Percentiles rank a stretch among this genome's conserved stretches.
phyloP scores from a whole-genome alignment of 37 sponge, comb jelly and placozoan genomes.

The Chondrilla cf. caribensis region DNA sequence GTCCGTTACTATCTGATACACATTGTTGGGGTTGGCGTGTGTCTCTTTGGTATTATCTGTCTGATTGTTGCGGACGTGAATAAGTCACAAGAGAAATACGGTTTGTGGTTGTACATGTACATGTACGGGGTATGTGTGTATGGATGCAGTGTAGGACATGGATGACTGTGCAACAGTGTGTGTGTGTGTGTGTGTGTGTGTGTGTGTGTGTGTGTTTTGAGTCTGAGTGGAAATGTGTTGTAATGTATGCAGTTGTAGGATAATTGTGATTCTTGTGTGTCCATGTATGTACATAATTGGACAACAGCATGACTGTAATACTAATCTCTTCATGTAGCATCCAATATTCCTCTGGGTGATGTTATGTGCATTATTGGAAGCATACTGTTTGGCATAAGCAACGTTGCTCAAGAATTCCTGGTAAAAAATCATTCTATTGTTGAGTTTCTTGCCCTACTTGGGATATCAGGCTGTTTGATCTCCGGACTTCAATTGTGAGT shows the following conservation, averaged over 20 bases:
- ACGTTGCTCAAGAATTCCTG: conserved; percentile 80
- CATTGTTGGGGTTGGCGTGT: conserved; percentile 68
- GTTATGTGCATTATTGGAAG: conserved; percentile 57
- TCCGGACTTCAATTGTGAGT: conserved; percentile 79
- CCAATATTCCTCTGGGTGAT: conserved; percentile 64
- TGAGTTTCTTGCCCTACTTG: conserved; percentile 78
- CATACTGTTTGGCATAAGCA: conserved; percentile 66
- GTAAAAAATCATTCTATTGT: conserved; percentile 62
- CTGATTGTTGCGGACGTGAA: conserved; percentile 66
- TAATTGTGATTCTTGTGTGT: too few relatives aligned
- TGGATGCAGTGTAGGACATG: too few relatives aligned
- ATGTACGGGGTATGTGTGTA: neutral
- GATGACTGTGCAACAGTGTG: too few relatives aligned
- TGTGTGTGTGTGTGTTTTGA: too few relatives aligned
- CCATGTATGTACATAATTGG: too few relatives aligned
- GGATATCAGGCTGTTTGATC: conserved; percentile 63
- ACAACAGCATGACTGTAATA: too few relatives aligned
- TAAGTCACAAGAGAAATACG: conserved; percentile 7
- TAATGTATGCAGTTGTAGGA: too few relatives aligned
- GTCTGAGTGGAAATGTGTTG: too few relatives aligned
- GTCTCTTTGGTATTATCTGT: conserved; percentile 67
- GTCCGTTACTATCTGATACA: conserved; percentile 65
- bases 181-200: conserved; percentile 18
- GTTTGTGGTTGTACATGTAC: neutral
- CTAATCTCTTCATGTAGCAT: conserved; percentile 23